A percentile compares a stretch with the other conserved stretches of the same genome.
phyloP scores from a whole-genome alignment of 1,140 invertebrate genomes.

The Ceratina australensis region DNA sequence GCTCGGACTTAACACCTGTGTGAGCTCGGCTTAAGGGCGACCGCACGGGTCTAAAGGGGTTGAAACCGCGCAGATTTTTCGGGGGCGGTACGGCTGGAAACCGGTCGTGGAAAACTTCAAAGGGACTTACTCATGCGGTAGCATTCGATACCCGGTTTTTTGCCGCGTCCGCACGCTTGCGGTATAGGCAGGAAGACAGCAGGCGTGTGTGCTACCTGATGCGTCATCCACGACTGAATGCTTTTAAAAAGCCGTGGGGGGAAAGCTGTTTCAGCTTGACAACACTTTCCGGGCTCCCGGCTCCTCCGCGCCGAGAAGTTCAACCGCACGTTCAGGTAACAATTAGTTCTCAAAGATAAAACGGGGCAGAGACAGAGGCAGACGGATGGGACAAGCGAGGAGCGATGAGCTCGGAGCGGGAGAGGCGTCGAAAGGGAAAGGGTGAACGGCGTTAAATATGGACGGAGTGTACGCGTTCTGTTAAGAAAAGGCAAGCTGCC shows the following conservation, averaged over 20 bases:
- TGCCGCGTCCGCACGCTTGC: constrained; percentile 20
- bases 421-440: neutral
- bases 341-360: constrained; percentile 50
- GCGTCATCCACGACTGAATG: constrained; percentile 45
- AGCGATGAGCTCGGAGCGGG: neutral
- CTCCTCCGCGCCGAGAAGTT: constrained; percentile 36
- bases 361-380: neutral
- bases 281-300: constrained; percentile 38
- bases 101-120: constrained; percentile 45
- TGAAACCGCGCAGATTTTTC: constrained; percentile 38
- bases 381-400: neutral
- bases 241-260: constrained; percentile 36
- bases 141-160: constrained; percentile 56
- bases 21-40: neutral
- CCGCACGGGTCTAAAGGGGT: constrained; percentile 6
- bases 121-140: constrained; percentile 56
- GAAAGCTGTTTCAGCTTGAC: constrained; percentile 45
- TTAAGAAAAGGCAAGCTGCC: constrained; percentile 28
- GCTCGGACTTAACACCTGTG: no score
- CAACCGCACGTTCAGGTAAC: constrained; percentile 42
- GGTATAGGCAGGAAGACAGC: neutral
- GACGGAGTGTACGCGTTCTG: constrained; percentile 6
- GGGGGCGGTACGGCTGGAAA: constrained; percentile 15
- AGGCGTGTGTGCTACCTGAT: constrained; percentile 38
- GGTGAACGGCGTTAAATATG: constrained; percentile 28